These are phyloP conservation scores for Emydura subglobosa DNA, from an alignment of 2,113 vertebrate species.

Conservation along the genomic window DNA sequence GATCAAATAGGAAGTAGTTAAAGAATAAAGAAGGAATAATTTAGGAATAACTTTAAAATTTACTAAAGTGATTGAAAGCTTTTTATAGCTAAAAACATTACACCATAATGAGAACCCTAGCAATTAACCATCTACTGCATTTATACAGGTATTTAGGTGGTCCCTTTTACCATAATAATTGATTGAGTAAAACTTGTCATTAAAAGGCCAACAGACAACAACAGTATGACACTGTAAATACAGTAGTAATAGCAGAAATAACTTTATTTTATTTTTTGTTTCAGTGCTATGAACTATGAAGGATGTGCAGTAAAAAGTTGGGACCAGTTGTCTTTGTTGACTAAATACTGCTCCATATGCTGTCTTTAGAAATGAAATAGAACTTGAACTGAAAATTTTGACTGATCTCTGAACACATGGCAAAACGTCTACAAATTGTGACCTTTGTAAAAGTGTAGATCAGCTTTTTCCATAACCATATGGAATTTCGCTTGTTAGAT, in stretches of 20 bases:
- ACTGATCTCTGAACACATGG: neutral
- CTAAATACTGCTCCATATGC: neutral
- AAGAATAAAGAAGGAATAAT: neutral
- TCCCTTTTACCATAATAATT: neutral
- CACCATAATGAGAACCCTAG: neutral
- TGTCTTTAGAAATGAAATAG: neutral
- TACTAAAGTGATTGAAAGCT: neutral
- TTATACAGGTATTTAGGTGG: neutral
- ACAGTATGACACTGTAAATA: neutral
- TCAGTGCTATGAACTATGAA: neutral
- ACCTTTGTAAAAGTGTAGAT: neutral
- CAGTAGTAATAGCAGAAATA: neutral
- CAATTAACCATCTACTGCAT: neutral
- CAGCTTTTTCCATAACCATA: neutral
- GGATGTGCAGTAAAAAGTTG: neutral
- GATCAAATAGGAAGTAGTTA: neutral
- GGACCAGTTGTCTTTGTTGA: neutral
- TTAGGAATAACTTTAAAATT: neutral
- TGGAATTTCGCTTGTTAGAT: neutral
- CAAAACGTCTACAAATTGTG: neutral
- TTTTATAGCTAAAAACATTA: neutral
- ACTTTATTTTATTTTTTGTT: neutral
- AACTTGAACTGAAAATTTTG: neutral
- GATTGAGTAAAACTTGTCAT: neutral
- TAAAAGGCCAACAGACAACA: neutral